Base-by-base conservation (phyloP, 2,888 invertebrate genomes). In the Drosophila colorata region DNA sequence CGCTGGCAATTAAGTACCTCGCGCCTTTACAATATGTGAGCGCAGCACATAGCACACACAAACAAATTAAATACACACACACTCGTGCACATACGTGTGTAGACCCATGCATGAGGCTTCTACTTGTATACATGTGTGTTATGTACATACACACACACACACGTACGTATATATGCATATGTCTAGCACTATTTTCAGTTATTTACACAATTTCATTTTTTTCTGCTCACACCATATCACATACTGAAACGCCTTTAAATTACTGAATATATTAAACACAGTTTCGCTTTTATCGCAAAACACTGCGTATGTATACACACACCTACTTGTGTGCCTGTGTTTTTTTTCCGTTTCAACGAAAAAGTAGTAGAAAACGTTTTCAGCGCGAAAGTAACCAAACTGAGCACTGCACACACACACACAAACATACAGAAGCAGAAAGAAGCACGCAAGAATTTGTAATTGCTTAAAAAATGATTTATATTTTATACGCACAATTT, bases 371-470 rank as follows among this genome's bases (percentile, higher is more conserved):
- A 69, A 79, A 83, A 74, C 78, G 83, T 83, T 83, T 83, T 83
- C 87, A 83, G 83, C 83, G 83, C 83, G 78, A 83, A 83, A 86
- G 83, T 82, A 77, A 77, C 74, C 56, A 77, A 77, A 80, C 69
- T 84, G 74, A 72, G 71, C 59, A 73, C 75, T 61, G 66, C 64
- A 64, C 69, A 79, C 57, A 68, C 57, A 69, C 61, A 74, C 53
- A 65, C 49, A 46, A 35, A 64, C 71, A 75, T 64, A 57, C 68
- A 77, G 68, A 64, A 63, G 53, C 61, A 52, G 41, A 28, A 63
- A 55, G 20, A 79, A 77, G 86, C 82, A 83, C 80, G 87, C 83
- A 83, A 83, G 83, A 83, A 83, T 83, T 82, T 81, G 69, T 77
- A 80, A 77, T 85, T 78, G 49, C 63, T 70, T 80, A 60, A 71